Evolutionary conservation across 30 jellyfish, hydroid and myxozoan genomes (phyloP), one percentile per base, ranked within the genome.

Genomic region (Aurelia sp.): DNA sequence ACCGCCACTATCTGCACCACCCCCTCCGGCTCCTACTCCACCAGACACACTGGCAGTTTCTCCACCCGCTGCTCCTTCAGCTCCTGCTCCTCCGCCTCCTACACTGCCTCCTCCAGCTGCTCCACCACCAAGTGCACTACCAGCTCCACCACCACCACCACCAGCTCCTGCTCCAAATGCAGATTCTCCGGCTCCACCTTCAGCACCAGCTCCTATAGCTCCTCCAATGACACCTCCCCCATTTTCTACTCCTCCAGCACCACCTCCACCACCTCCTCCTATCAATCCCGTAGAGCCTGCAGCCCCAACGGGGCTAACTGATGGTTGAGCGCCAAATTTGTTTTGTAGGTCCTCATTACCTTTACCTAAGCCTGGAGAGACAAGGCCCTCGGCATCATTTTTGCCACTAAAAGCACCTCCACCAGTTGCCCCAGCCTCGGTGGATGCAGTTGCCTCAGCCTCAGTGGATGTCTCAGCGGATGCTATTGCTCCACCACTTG

Each of bases 401-500:
- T 31, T 22, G 30, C 62, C 22, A 12, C 30, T 12, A 11, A 13
- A 3, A 21, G 71, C 76, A 37, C 73, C 81, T 8, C 62, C 86
- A 17, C 68, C 86, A 61, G 30, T 67, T 19, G 55, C 81, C 11
- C 78, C 86, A 12, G 55, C 23, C 2, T 71, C 69, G n/a, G 33
- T 2, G 33, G 33, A 27, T 27, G 33, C 81, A 61, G 30, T 67
- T 19, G 55, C 81, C 11, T 72, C 86, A 12, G 55, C 9, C 5
- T 71, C 69, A 10, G 66, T 70, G 6, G 53, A 27, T 2, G 79
- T 50, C 55, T 66, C 69, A 17, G 69, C 13, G 27, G 69, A 59
- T 59, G 69, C 61, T n/a, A 73, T 73, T 66, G 65, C 61, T 9
- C 77, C 89, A 37, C 63, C 94, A 18, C 83, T 71, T 0, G 81